Evolutionary conservation across 2,113 vertebrate species (phyloP).

Genomic region (Pseudolaguvia tuberculata): DNA sequence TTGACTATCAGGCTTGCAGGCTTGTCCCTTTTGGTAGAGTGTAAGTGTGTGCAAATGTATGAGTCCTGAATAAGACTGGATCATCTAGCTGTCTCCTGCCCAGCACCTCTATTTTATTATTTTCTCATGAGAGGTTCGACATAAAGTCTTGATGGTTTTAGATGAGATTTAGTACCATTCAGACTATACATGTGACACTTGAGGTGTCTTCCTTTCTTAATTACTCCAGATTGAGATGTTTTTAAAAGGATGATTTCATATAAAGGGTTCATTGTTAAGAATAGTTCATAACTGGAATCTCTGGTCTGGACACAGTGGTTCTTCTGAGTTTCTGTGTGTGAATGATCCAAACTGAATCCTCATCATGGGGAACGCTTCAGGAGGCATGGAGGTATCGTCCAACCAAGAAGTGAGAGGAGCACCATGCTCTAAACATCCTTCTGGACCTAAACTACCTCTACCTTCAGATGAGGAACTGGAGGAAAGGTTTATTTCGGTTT

Average conservation of each 20-base stretch:
- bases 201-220: background rate
- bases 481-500: conserved; percentile 72
- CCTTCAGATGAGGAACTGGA: conserved; percentile 78
- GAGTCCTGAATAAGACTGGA: background rate
- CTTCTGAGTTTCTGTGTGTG: background rate
- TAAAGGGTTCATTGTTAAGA: background rate
- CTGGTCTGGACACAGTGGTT: background rate
- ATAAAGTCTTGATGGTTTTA: background rate
- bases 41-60: no score
- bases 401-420: conserved; percentile 54
- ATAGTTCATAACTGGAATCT: background rate
- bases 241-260: background rate
- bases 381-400: conserved; percentile 65
- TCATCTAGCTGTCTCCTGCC: conserved; percentile 3
- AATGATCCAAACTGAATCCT: background rate
- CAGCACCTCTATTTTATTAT: background rate
- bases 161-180: background rate
- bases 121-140: background rate
- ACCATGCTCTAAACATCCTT: conserved; percentile 45
- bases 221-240: background rate
- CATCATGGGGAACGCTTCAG: conserved; percentile 81
- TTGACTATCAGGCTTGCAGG: background rate
- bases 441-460: conserved; percentile 68
- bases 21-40: background rate
- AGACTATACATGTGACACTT: background rate